These are phyloP conservation scores for Chitala chitala DNA, from an alignment of 2,113 vertebrate genomes.

Conservation along the genomic window DNA sequence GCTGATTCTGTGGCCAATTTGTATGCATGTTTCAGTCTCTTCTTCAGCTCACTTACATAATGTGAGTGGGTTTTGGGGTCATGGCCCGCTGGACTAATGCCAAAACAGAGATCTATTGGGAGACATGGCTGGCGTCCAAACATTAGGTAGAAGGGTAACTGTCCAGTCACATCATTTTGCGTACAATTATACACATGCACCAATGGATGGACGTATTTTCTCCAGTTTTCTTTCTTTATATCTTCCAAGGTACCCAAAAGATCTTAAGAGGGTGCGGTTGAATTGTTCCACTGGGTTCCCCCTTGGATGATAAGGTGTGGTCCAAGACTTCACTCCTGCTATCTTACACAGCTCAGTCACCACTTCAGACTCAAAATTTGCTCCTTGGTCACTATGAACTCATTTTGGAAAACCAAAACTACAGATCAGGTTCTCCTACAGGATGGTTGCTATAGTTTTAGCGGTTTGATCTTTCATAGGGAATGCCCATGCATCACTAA, in stretches of 20 bases:
- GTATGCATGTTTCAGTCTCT: background rate
- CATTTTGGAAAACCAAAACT: constrained; percentile 31
- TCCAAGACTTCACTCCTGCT: constrained; percentile 19
- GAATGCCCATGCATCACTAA: constrained; percentile 26
- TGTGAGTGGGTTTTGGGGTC: background rate
- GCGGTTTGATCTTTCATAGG: constrained; percentile 31
- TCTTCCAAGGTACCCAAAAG: background rate
- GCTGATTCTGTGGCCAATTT: background rate
- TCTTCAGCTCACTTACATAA: background rate
- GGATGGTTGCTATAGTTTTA: background rate
- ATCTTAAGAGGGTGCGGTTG: background rate
- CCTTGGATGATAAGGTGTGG: constrained; percentile 28
- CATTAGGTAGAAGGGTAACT: background rate
- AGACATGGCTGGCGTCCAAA: background rate
- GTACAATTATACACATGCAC: background rate
- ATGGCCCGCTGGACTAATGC: background rate
- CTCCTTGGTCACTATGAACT: constrained; percentile 29
- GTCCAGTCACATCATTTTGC: background rate
- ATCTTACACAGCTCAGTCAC: constrained; percentile 25
- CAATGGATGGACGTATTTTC: background rate
- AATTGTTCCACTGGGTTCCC: too few relatives aligned
- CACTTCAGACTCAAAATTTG: constrained; percentile 25
- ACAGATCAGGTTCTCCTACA: constrained; percentile 31
- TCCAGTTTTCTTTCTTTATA: background rate
- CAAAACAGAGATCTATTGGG: background rate